These are phyloP conservation scores for Odontomyia ornata DNA, from an alignment of 2,888 invertebrate genomes.

Conservation along the genomic window DNA sequence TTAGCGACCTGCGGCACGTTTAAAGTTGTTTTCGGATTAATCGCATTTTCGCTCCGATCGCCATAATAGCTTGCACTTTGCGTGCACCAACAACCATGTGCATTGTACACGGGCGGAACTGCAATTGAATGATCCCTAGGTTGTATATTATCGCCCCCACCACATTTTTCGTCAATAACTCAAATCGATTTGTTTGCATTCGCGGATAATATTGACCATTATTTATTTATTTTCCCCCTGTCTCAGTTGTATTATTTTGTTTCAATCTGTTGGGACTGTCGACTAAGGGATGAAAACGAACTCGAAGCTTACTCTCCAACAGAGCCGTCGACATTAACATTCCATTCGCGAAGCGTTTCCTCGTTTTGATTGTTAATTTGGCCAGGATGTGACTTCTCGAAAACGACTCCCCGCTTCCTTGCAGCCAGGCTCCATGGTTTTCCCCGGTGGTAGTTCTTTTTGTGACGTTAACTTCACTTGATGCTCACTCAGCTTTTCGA, in stretches of 20 bases:
- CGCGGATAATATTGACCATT: constrained; percentile 15
- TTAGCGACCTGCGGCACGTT: background rate
- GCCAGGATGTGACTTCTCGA: background rate
- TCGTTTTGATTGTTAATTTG: constrained; percentile 18
- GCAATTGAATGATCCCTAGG: constrained; percentile 1
- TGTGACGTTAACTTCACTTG: background rate
- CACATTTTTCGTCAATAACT: constrained; percentile 20
- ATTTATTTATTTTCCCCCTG: constrained; percentile 17
- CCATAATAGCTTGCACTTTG: constrained; percentile 6
- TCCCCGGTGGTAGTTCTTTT: background rate
- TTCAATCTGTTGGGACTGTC: background rate
- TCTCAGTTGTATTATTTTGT: background rate
- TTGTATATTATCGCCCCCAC: constrained; percentile 5
- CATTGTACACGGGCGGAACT: background rate
- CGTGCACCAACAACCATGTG: background rate
- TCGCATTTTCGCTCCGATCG: background rate
- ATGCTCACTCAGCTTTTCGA: background rate
- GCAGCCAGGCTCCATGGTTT: background rate
- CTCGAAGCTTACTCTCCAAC: background rate
- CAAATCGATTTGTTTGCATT: constrained; percentile 36
- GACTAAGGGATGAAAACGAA: background rate
- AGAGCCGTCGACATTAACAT: background rate
- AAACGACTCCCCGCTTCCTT: background rate
- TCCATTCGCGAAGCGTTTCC: background rate
- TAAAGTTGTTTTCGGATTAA: background rate